phyloP scores from a whole-genome alignment of 2,113 vertebrate species.

The Castor canadensis region DNA sequence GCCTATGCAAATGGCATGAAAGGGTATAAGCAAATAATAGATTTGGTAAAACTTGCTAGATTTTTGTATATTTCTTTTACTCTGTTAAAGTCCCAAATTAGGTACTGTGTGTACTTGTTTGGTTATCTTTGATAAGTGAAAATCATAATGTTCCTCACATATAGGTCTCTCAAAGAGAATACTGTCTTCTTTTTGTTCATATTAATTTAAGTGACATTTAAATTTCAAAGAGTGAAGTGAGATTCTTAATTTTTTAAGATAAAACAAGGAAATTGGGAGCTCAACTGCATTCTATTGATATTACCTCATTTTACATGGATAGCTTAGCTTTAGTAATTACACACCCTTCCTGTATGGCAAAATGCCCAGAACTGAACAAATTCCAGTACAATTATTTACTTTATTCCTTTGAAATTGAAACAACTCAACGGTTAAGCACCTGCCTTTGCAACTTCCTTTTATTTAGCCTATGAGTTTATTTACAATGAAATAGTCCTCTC shows the following conservation, averaged over 20 bases:
- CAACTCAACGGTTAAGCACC: conserved; percentile 80
- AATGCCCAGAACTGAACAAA: conserved; percentile 83
- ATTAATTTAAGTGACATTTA: conserved; percentile 57
- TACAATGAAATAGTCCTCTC: conserved; percentile 60
- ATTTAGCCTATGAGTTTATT: conserved; percentile 60
- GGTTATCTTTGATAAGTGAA: conserved; percentile 30
- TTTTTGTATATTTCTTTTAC: neutral
- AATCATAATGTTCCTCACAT: neutral
- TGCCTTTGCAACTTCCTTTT: conserved; percentile 87
- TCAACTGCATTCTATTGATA: conserved; percentile 72
- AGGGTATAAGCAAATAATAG: neutral
- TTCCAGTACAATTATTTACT: conserved; percentile 85
- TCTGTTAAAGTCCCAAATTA: neutral
- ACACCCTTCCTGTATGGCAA: conserved; percentile 86
- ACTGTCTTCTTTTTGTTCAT: neutral
- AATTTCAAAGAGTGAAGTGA: conserved; percentile 35
- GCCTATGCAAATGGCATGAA: neutral
- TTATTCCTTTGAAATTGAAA: conserved; percentile 82
- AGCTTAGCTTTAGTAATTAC: conserved; percentile 76
- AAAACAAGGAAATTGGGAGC: conserved; percentile 65
- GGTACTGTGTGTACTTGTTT: neutral
- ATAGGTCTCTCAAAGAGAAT: neutral
- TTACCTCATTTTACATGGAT: conserved; percentile 78
- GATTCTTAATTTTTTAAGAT: conserved; percentile 40
- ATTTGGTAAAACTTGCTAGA: neutral